Conservation (phyloP, 30 jellyfish, hydroid and myxozoan species). For the Hydractinia symbiolongicarpus region DNA sequence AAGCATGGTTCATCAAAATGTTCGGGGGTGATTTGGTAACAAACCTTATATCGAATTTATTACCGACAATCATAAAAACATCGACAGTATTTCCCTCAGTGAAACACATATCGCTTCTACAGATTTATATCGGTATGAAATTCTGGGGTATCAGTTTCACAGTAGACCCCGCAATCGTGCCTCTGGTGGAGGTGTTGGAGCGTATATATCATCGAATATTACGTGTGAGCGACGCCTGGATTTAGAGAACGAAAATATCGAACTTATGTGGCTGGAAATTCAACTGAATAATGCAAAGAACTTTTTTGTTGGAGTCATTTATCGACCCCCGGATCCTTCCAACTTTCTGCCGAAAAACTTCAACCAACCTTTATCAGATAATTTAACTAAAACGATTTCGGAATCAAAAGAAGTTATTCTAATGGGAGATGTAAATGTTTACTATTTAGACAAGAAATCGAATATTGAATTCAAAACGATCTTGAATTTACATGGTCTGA, state of each 20-base stretch:
- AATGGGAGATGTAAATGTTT: neutral
- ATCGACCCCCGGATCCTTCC: neutral
- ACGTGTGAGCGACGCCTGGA: slow-evolving; percentile 12
- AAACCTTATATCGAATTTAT: slow-evolving; percentile 2
- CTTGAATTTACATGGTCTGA: neutral
- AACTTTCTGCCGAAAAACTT: neutral
- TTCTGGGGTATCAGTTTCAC: slow-evolving; percentile 10
- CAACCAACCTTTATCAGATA: too few species aligned
- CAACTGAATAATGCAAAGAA: neutral
- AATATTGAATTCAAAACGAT: neutral
- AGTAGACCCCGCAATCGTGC: slow-evolving; percentile 12
- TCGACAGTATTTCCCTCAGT: too few species aligned
- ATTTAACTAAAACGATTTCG: neutral
- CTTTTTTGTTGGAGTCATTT: neutral
- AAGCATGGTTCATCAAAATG: too few species aligned
- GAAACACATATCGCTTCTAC: too few species aligned
- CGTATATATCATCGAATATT: neutral
- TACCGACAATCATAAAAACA: slow-evolving; percentile 6
- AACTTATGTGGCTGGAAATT: neutral
- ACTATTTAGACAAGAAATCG: neutral
- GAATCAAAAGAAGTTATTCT: slow-evolving; percentile 16
- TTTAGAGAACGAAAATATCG: neutral
- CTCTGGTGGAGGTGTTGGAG: slow-evolving; percentile 10
- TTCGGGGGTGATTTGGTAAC: slow-evolving; percentile 3
- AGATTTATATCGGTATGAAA: too few species aligned